phyloP scores from a whole-genome alignment of 2,888 invertebrate species.

The Lochmaea crataegi region DNA sequence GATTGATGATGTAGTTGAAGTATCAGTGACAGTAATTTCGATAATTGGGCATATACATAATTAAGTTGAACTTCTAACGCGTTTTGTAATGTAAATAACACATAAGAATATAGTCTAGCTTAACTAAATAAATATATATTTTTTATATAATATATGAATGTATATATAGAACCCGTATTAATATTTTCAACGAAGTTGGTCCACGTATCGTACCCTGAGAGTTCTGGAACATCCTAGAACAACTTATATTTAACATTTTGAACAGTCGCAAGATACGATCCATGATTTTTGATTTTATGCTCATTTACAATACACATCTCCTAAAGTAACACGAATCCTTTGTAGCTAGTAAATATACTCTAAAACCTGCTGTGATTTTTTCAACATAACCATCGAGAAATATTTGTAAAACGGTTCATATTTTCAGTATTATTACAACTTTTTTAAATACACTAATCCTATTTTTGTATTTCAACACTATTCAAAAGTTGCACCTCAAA shows the following conservation, averaged over 20 bases:
- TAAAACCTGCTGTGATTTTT: slow-evolving; percentile 35
- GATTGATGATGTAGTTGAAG: slow-evolving; percentile 12
- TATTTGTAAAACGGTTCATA: slow-evolving; percentile 13
- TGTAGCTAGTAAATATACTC: slow-evolving; percentile 33
- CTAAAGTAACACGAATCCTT: slow-evolving; percentile 48
- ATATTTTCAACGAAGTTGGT: slow-evolving; percentile 61
- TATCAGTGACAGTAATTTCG: slow-evolving; percentile 38
- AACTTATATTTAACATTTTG: slow-evolving; percentile 64
- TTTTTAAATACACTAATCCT: slow-evolving; percentile 8
- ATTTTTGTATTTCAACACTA: slow-evolving; percentile 1
- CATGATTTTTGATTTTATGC: slow-evolving; percentile 65
- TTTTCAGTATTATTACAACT: slow-evolving; percentile 9
- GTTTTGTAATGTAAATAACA: slow-evolving; percentile 56
- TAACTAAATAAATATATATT: slow-evolving; percentile 57
- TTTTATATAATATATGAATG: slow-evolving; percentile 50
- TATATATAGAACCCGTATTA: slow-evolving; percentile 63
- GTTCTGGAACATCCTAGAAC: slow-evolving; percentile 65
- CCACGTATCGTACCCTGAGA: slow-evolving; percentile 60
- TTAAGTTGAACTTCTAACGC: slow-evolving; percentile 55
- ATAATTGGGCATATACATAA: slow-evolving; percentile 48
- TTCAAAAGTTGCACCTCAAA: slow-evolving; percentile 3
- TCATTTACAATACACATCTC: slow-evolving; percentile 61
- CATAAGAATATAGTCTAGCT: slow-evolving; percentile 59
- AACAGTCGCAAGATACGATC: slow-evolving; percentile 60
- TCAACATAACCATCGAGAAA: slow-evolving; percentile 34